Evolutionary conservation across 2,113 vertebrate species (phyloP).

Genomic region (Sapajus apella): DNA sequence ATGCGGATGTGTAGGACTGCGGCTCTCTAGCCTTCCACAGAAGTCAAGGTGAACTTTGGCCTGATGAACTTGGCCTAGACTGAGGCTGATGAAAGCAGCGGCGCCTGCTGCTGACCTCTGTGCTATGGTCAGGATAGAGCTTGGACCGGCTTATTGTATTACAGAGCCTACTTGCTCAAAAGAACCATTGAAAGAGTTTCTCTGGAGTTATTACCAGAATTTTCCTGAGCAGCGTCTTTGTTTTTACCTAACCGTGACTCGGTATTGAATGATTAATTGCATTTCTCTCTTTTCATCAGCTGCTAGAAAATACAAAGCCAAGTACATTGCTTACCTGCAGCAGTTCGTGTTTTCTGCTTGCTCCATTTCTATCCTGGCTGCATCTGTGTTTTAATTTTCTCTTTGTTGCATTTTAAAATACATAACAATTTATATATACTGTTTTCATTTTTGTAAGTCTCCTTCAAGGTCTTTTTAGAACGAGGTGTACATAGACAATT

Average conservation of each 20-base stretch:
- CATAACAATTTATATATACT: background rate
- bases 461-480: background rate
- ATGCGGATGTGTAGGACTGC: background rate
- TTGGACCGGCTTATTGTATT: background rate
- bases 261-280: fast-evolving
- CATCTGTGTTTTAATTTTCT: background rate
- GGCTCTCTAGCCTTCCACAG: background rate
- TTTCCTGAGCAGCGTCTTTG: background rate
- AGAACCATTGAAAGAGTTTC: background rate
- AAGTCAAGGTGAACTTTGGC: background rate
- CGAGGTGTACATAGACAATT: background rate
- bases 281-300: background rate
- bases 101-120: background rate
- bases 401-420: background rate
- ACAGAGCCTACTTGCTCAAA: background rate
- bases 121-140: fast-evolving
- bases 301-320: background rate
- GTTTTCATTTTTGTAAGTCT: background rate
- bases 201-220: background rate
- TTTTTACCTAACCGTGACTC: background rate
- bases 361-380: background rate
- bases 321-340: fast-evolving
- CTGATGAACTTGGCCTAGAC: fast-evolving
- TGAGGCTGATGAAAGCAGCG: background rate
- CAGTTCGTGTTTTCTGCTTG: background rate